Conservation (phyloP, 2,888 invertebrate genomes). For the Frankliniella fusca region DNA sequence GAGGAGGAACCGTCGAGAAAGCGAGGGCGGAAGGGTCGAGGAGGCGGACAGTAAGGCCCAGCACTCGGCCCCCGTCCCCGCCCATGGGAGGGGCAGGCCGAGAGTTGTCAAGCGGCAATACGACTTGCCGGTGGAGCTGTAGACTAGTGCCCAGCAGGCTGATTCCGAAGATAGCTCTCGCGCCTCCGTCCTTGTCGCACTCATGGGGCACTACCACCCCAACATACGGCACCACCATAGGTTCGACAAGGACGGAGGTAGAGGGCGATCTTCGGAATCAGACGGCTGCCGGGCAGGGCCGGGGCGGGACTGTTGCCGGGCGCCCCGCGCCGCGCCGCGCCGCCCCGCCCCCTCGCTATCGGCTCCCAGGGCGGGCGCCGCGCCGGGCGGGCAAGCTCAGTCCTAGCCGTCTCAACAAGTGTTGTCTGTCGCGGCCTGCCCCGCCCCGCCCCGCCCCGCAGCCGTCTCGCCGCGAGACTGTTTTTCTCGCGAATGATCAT, state of each 20-base stretch:
- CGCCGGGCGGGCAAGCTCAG: background rate
- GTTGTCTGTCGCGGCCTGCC: background rate
- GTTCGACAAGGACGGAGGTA: no score
- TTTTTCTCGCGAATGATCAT: background rate
- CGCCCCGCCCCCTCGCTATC: background rate
- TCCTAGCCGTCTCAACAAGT: no score
- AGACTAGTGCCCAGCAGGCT: no score
- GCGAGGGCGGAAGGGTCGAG: background rate
- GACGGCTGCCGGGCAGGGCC: no score
- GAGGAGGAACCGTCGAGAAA: background rate
- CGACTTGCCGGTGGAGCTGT: no score
- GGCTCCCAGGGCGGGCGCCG: background rate
- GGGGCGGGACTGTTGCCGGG: no score
- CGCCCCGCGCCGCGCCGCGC: background rate
- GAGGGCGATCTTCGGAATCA: no score
- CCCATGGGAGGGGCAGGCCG: background rate
- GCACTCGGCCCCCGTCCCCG: background rate
- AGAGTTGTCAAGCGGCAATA: background rate
- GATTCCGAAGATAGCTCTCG: no score
- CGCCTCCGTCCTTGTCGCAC: no score
- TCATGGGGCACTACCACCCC: no score
- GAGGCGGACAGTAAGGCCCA: background rate
- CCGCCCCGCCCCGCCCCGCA: background rate
- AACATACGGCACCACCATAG: no score
- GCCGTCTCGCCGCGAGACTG: background rate